phyloP scores from a whole-genome alignment of 2,888 invertebrate genomes.

The Hypercompe scribonia region DNA sequence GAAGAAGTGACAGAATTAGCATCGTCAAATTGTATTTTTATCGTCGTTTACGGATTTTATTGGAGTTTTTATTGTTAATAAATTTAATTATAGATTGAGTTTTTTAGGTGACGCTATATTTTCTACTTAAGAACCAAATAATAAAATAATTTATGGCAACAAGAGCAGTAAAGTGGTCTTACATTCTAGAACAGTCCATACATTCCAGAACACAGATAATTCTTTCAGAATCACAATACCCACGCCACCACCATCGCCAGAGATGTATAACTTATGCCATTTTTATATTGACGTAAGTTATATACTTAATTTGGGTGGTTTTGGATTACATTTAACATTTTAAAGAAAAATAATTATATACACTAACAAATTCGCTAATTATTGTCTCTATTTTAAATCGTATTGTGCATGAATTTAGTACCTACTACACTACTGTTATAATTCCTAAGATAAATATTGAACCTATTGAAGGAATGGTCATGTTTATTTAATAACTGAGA shows the following conservation, averaged over 20 bases:
- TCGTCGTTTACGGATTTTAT: background rate
- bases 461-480: background rate
- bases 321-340: background rate
- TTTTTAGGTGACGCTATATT: background rate
- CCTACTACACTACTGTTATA: no score
- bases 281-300: background rate
- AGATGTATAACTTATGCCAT: background rate
- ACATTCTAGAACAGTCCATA: background rate
- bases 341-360: no score
- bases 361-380: no score
- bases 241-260: background rate
- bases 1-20: constrained; percentile 19
- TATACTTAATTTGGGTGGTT: background rate
- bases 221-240: no score
- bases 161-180: background rate
- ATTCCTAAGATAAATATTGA: background rate
- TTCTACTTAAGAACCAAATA: background rate
- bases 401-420: no score
- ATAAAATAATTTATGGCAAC: background rate
- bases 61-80: background rate
- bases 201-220: background rate
- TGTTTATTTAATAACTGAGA: background rate
- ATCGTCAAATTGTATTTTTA: background rate
- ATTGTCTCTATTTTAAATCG: no score
- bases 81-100: background rate